Conservation (phyloP, 1,140 invertebrate species). For the Eurosta solidaginis region DNA sequence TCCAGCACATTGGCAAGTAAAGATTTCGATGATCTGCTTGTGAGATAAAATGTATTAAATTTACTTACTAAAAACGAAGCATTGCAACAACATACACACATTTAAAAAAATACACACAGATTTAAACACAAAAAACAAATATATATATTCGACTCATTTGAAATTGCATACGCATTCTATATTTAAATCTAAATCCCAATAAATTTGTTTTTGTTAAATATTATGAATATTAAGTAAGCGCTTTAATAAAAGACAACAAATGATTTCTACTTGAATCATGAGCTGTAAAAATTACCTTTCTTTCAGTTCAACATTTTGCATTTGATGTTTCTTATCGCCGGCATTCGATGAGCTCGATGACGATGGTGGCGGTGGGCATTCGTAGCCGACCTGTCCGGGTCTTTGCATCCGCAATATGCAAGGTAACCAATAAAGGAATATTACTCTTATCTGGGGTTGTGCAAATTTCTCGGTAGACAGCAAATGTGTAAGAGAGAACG, state of each 20-base stretch:
- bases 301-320: slow-evolving; percentile 59
- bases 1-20: slow-evolving; percentile 93
- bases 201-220: too few relatives aligned
- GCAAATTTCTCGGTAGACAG: slow-evolving; percentile 30
- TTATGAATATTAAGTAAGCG: too few relatives aligned
- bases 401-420: slow-evolving; percentile 93
- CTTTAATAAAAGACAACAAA: too few relatives aligned
- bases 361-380: slow-evolving; percentile 65
- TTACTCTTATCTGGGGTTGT: slow-evolving; percentile 78
- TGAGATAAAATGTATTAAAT: background rate
- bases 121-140: too few relatives aligned
- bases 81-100: background rate
- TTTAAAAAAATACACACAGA: background rate
- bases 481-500: slow-evolving; percentile 11
- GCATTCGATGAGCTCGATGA: slow-evolving; percentile 61
- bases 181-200: too few relatives aligned
- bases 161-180: too few relatives aligned
- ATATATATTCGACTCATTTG: too few relatives aligned
- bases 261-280: too few relatives aligned
- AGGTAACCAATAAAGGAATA: slow-evolving; percentile 96
- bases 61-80: background rate
- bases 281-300: slow-evolving; percentile 59
- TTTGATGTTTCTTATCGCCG: slow-evolving; percentile 63
- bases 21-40: slow-evolving; percentile 77
- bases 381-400: slow-evolving; percentile 70